Evolutionary conservation across 1,140 invertebrate genomes (phyloP).

Genomic region (Nixonia krombeini): DNA sequence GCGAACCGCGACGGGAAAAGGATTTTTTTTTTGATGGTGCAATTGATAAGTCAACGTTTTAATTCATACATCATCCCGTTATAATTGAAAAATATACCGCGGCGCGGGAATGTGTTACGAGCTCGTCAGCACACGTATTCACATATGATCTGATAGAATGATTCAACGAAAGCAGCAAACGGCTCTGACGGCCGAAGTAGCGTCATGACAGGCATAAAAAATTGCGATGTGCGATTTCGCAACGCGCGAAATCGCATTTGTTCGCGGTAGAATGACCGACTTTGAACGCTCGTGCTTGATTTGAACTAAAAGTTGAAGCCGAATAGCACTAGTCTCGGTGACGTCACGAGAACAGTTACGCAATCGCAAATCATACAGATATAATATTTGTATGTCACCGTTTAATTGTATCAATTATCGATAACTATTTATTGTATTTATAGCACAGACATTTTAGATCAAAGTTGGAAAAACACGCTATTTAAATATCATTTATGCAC

Average conservation of each 20-base stretch:
- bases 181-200: constrained; percentile 24
- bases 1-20: too few relatives aligned
- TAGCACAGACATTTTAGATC: too few relatives aligned
- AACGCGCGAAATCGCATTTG: constrained; percentile 27
- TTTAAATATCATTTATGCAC: too few relatives aligned
- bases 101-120: not conserved
- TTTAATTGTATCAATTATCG: too few relatives aligned
- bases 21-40: too few relatives aligned
- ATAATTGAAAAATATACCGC: too few relatives aligned
- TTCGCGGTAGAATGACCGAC: constrained; percentile 25
- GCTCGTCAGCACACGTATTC: not conserved
- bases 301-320: constrained; percentile 14
- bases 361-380: constrained; percentile 5
- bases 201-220: constrained; percentile 29
- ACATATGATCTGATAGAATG: not conserved
- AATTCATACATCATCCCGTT: too few relatives aligned
- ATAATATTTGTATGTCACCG: constrained; percentile 5
- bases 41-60: too few relatives aligned
- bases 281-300: constrained; percentile 13
- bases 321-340: constrained; percentile 28
- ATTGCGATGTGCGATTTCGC: constrained; percentile 22
- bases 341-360: constrained; percentile 27
- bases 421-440: too few relatives aligned
- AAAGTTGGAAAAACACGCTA: too few relatives aligned
- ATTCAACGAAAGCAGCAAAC: constrained; percentile 6